phyloP scores from a whole-genome alignment of 2,888 invertebrate genomes.

The Melanostoma scalare region DNA sequence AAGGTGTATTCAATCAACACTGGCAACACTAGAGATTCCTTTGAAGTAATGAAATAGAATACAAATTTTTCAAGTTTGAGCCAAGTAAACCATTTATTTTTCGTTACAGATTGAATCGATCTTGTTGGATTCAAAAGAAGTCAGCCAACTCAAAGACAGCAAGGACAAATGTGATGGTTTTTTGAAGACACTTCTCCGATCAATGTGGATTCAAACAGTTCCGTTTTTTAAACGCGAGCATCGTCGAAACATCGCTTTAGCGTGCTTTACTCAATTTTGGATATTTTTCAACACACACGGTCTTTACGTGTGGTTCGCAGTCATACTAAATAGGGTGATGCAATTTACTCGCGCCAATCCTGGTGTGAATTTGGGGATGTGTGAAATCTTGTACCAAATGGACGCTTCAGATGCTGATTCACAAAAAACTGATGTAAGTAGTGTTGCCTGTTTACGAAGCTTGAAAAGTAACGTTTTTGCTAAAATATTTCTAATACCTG shows the following conservation, averaged over 20 bases:
- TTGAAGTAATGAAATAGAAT: slow-evolving; percentile 50
- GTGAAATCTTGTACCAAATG: slow-evolving; percentile 75
- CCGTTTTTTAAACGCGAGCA: slow-evolving; percentile 78
- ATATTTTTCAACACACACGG: slow-evolving; percentile 78
- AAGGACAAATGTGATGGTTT: neutral
- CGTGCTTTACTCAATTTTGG: slow-evolving; percentile 78
- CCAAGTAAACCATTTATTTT: too few species aligned
- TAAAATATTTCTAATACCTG: neutral
- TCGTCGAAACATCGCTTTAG: slow-evolving; percentile 76
- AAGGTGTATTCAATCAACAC: slow-evolving; percentile 76
- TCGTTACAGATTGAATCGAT: too few species aligned
- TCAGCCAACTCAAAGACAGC: neutral
- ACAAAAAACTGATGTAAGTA: slow-evolving; percentile 7
- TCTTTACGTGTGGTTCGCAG: slow-evolving; percentile 80
- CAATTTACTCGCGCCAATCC: slow-evolving; percentile 75
- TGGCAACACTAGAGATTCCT: slow-evolving; percentile 56
- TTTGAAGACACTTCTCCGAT: slow-evolving; percentile 48
- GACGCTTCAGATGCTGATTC: neutral
- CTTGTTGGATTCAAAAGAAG: too few species aligned
- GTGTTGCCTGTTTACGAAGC: neutral
- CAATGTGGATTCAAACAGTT: slow-evolving; percentile 79
- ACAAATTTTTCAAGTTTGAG: neutral
- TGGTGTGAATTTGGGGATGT: slow-evolving; percentile 74
- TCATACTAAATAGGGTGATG: slow-evolving; percentile 77
- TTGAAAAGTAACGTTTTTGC: neutral